phyloP scores from a whole-genome alignment of 1,140 invertebrate genomes.

The Stenopsyche tienmushanensis region DNA sequence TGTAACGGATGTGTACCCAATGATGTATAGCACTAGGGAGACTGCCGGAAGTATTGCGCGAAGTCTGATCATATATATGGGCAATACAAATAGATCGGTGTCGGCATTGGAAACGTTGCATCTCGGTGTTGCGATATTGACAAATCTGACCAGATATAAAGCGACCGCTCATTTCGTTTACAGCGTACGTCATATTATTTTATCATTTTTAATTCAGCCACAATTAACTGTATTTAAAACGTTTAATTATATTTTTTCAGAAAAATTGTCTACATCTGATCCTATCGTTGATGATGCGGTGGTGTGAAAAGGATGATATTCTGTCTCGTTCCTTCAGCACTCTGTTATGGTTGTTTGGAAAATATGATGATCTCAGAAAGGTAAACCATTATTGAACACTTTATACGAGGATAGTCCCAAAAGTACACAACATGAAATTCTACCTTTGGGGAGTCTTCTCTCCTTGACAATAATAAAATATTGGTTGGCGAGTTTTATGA shows the following conservation, averaged over 20 bases:
- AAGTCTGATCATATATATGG: constrained; percentile 53
- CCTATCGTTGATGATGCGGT: constrained; percentile 59
- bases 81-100: constrained; percentile 55
- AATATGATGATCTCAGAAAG: constrained; percentile 55
- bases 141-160: constrained; percentile 55
- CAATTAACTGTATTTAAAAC: background rate
- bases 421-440: too few relatives aligned
- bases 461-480: too few relatives aligned
- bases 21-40: constrained; percentile 50
- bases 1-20: constrained; percentile 55
- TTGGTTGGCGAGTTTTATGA: background rate
- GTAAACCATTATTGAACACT: constrained; percentile 44
- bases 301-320: constrained; percentile 62
- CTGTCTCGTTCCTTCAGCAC: constrained; percentile 63
- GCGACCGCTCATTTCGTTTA: constrained; percentile 41
- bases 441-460: too few relatives aligned
- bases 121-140: constrained; percentile 52
- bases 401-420: too few relatives aligned
- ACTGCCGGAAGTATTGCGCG: constrained; percentile 48
- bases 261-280: constrained; percentile 40
- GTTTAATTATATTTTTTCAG: background rate
- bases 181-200: constrained; percentile 33
- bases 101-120: constrained; percentile 56
- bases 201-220: background rate
- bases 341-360: constrained; percentile 64